Evolutionary conservation across 2,113 vertebrate genomes (phyloP), one percentile per base, ranked within the genome.

Genomic region (Melanerpes aurifrons): DNA sequence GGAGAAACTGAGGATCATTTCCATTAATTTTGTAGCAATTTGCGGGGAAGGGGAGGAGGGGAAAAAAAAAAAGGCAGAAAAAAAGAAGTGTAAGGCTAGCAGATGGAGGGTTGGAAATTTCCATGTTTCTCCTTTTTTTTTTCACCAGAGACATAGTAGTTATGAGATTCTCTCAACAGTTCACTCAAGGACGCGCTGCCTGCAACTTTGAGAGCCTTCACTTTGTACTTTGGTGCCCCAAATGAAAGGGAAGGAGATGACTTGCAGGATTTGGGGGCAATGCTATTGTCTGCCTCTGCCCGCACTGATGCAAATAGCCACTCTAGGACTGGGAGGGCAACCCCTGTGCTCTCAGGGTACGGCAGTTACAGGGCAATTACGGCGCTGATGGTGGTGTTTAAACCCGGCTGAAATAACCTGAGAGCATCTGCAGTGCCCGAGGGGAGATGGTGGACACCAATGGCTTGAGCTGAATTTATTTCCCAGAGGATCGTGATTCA

Each of bases 21-120:
- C 75, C 47, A 59, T 94, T 85, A 54, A 11, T 79, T 82, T 63
- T 0, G 5, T 79, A 70, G 59, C 68, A 73, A 73, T 92, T 92
- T 89, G 32, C 21, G 32, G 89, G 4, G 7, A 66, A 71, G 12
- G 24, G 22, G 7, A 26, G 37, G 37, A 37, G 37, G 37, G 9
- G 10, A 37, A 37, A 37, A 26, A 24, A 77, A 47, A 2, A 58
- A 18, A 9, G 15, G 26, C 9, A 48, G 32, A 70, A 40, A 31
- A 21, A 77, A 57, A 2, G 45, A 67, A 82, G 68, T 0, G 8
- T 80, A 85, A 84, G 87, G 81, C 75, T 31, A 92, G 86, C 91
- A 95, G 94, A 92, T 95, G 93, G 94, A 91, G 64, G 74, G 87
- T 18, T 87, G 92, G 82, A 96, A 96, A 87, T 89, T 91, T 94